A percentile compares a stretch with the other conserved stretches of the same genome.
phyloP scores from a whole-genome alignment of 1,140 invertebrate species.

The Drosophila sp. region DNA sequence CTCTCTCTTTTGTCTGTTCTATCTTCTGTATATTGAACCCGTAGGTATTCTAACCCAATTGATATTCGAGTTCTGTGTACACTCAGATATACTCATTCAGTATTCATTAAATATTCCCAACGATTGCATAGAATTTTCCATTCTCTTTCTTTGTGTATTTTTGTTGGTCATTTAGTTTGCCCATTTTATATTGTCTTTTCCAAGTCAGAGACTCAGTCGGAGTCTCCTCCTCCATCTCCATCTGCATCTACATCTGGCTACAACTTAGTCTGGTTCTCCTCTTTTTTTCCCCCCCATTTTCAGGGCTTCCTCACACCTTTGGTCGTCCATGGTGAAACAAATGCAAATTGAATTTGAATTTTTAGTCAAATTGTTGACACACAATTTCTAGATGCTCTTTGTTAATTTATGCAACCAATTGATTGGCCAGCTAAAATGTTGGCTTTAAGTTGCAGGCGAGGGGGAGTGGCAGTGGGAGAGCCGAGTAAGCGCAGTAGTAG shows the following conservation, averaged over 20 bases:
- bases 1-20: neutral
- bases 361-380: conserved; percentile 48
- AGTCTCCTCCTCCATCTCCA: conserved; percentile 13
- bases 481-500: no score
- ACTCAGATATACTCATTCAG: conserved; percentile 47
- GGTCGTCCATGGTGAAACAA: conserved; percentile 30
- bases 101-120: conserved; percentile 71
- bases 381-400: conserved; percentile 46
- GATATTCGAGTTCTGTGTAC: conserved; percentile 44
- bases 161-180: conserved; percentile 58
- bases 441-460: neutral
- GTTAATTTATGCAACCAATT: conserved; percentile 55
- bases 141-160: conserved; percentile 18
- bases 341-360: conserved; percentile 63
- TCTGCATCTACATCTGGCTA: conserved; percentile 18
- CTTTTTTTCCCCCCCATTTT: conserved; percentile 1
- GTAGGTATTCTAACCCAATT: conserved; percentile 39
- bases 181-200: conserved; percentile 69
- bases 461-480: neutral
- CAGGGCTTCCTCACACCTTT: conserved; percentile 6
- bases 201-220: conserved; percentile 22
- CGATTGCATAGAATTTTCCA: conserved; percentile 51
- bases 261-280: neutral
- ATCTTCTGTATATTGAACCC: conserved; percentile 25
- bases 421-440: conserved; percentile 36